These are phyloP conservation scores for Sarcophaga bullata DNA, from an alignment of 1,140 invertebrate genomes.

Conservation along the genomic window DNA sequence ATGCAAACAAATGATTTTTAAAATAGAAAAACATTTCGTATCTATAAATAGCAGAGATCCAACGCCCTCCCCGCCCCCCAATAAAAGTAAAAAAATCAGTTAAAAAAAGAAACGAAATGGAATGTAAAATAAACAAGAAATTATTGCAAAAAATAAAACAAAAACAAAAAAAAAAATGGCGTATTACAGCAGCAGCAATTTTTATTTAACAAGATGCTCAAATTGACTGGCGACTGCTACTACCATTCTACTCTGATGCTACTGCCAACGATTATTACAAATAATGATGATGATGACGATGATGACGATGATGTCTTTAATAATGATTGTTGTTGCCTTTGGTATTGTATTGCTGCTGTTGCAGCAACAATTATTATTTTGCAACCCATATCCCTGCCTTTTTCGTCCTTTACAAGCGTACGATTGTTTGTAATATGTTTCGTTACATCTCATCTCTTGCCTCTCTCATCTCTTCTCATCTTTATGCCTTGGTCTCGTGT, in stretches of 20 bases:
- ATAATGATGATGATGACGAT: neutral
- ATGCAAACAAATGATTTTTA: too few relatives aligned
- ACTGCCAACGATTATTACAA: too few relatives aligned
- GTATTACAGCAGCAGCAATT: neutral
- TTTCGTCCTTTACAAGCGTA: too few relatives aligned
- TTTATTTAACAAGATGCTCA: slow-evolving; percentile 17
- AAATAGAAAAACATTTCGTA: too few relatives aligned
- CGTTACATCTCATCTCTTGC: too few relatives aligned
- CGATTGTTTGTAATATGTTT: too few relatives aligned
- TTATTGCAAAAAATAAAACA: neutral
- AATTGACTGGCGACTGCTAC: too few relatives aligned
- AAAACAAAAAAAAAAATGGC: neutral
- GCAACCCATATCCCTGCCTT: neutral
- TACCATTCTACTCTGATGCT: too few relatives aligned
- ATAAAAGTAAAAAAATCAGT: too few relatives aligned
- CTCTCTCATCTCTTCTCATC: neutral
- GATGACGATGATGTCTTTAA: neutral
- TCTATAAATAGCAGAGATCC: too few relatives aligned
- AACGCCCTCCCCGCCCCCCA: too few relatives aligned
- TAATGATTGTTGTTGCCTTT: neutral
- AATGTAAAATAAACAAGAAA: neutral
- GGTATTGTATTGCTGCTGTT: neutral
- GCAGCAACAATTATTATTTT: slow-evolving; percentile 2
- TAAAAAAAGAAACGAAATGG: too few relatives aligned
- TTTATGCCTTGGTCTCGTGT: neutral